phyloP scores from a whole-genome alignment of 2,113 vertebrate genomes.

The Dunckerocampus dactyliophorus region DNA sequence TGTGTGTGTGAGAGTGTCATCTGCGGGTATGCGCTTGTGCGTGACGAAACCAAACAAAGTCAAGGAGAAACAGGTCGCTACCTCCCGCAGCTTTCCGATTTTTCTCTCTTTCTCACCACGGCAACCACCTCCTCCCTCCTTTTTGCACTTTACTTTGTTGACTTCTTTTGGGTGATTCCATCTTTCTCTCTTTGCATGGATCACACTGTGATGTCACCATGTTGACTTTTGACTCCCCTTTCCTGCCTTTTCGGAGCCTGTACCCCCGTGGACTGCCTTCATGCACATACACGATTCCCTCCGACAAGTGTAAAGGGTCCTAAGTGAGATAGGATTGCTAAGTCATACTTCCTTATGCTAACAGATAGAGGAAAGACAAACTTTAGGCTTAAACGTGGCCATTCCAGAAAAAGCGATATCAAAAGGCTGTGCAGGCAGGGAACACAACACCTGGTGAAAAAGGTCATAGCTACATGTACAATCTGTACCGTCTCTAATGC shows the following conservation, averaged over 20 bases:
- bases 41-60: conserved; percentile 56
- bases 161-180: conserved; percentile 28
- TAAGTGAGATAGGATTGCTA: no score
- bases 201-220: conserved; percentile 15
- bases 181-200: conserved; percentile 22
- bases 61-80: conserved; percentile 62
- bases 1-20: conserved; percentile 1
- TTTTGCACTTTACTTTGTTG: conserved; percentile 47
- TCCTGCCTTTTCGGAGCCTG: conserved; percentile 1
- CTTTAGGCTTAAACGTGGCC: no score
- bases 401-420: no score
- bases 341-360: no score
- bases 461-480: no score
- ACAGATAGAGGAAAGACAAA: no score
- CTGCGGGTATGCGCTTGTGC: conserved; percentile 22
- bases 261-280: conserved; percentile 20
- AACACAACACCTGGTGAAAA: no score
- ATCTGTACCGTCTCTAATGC: no score
- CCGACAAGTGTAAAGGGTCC: conserved; percentile 1
- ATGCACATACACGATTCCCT: conserved; percentile 12
- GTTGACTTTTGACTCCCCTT: conserved; percentile 15
- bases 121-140: conserved; percentile 58
- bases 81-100: conserved; percentile 45
- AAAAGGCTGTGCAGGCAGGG: no score
- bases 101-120: conserved; percentile 59